Evolutionary conservation across 2,113 vertebrate genomes (phyloP).

Genomic region (Corynorhinus townsendii): DNA sequence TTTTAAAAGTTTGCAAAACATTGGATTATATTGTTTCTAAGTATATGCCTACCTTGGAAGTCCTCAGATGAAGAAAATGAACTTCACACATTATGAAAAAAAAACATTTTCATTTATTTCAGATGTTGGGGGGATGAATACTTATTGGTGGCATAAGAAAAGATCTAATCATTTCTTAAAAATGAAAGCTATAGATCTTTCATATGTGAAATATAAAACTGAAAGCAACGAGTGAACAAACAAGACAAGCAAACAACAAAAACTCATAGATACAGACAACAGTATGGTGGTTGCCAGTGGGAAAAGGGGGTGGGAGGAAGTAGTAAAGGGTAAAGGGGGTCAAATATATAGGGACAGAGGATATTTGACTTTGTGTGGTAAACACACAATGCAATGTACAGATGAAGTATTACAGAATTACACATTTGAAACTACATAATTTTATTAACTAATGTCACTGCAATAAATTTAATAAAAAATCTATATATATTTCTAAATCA

Average conservation of each 20-base stretch:
- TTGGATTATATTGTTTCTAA: neutral
- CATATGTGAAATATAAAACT: neutral
- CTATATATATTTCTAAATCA: neutral
- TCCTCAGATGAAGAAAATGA: constrained; percentile 23
- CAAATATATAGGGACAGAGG: neutral
- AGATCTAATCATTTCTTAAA: neutral
- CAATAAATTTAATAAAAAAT: neutral
- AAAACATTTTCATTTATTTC: neutral
- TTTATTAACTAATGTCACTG: neutral
- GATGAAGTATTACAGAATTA: neutral
- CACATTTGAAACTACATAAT: neutral
- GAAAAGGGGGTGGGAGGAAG: neutral
- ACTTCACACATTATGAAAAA: neutral
- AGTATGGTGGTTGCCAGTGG: neutral
- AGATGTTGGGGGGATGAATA: neutral
- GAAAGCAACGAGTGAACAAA: neutral
- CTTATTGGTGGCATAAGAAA: neutral
- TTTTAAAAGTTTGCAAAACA: neutral
- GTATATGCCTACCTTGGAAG: neutral
- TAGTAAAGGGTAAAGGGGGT: neutral
- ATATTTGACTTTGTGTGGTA: neutral
- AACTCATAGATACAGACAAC: neutral
- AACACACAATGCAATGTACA: neutral
- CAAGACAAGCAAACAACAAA: neutral
- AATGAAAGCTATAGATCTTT: neutral